Conservation (phyloP, 2,113 vertebrate species). For the Leptobrachium leishanense region DNA sequence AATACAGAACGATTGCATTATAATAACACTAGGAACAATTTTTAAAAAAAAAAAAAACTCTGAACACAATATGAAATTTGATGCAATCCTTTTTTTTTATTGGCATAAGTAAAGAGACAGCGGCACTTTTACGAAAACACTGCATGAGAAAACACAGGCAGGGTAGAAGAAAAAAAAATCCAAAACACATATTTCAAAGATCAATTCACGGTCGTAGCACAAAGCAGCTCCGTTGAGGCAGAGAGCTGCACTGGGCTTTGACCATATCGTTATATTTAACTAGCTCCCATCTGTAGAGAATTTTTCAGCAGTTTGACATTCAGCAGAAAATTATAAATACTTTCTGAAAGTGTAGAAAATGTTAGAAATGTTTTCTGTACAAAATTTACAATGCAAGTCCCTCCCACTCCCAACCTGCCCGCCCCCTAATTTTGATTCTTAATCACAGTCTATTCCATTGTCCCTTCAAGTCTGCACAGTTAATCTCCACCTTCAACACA, state of each 20-base stretch:
- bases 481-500: constrained; percentile 17
- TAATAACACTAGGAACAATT: neutral
- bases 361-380: constrained; percentile 95
- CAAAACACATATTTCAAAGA: constrained; percentile 20
- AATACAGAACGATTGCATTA: neutral
- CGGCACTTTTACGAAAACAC: constrained; percentile 85
- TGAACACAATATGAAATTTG: constrained; percentile 32
- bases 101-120: constrained; percentile 83
- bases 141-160: constrained; percentile 83
- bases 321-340: constrained; percentile 88
- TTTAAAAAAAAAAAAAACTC: neutral
- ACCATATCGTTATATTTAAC: constrained; percentile 59
- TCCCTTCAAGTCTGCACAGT: constrained; percentile 25
- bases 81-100: constrained; percentile 76
- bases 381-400: constrained; percentile 83
- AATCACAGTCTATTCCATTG: constrained; percentile 33
- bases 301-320: constrained; percentile 79
- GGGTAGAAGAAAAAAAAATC: constrained; percentile 58
- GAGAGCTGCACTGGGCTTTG: constrained; percentile 16
- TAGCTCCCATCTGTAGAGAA: constrained; percentile 64
- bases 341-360: constrained; percentile 93
- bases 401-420: constrained; percentile 52
- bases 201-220: constrained; percentile 30
- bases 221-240: constrained; percentile 32
- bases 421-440: constrained; percentile 28